Conservation (phyloP, 1,140 invertebrate genomes). For the Ptiloglossa arizonensis region DNA sequence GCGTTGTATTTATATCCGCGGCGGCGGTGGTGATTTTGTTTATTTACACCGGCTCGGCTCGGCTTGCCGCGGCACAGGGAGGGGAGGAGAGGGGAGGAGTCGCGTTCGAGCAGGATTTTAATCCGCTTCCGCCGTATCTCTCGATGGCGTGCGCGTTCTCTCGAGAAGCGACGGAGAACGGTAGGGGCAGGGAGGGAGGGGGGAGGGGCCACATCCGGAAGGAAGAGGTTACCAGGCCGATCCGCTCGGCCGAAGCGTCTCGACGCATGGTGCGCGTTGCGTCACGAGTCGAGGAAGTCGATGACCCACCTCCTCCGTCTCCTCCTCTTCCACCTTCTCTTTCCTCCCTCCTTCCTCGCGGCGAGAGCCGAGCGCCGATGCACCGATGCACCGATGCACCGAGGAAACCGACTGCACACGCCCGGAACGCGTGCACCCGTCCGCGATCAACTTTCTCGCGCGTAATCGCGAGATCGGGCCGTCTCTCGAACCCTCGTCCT, state of each 20-base stretch:
- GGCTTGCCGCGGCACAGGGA: too few relatives aligned
- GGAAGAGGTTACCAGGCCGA: slow-evolving; percentile 64
- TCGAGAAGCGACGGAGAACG: not conserved
- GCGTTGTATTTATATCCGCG: not conserved
- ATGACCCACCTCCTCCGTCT: slow-evolving; percentile 63
- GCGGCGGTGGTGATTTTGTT: not conserved
- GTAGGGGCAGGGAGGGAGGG: not conserved
- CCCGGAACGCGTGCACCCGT: not conserved
- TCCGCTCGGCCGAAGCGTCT: slow-evolving; percentile 50
- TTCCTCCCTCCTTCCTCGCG: slow-evolving; percentile 25
- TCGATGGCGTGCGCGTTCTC: not conserved
- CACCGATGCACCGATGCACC: slow-evolving; percentile 17
- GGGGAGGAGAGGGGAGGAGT: too few relatives aligned
- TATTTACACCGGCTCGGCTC: slow-evolving; percentile 5
- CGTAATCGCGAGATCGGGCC: slow-evolving; percentile 19
- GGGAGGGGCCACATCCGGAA: slow-evolving; percentile 49
- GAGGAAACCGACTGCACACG: slow-evolving; percentile 26
- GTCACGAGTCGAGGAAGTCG: slow-evolving; percentile 61
- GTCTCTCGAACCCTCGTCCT: too few relatives aligned
- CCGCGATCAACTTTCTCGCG: slow-evolving; percentile 1
- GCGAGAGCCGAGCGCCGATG: slow-evolving; percentile 7
- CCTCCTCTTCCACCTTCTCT: slow-evolving; percentile 48
- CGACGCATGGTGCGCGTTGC: slow-evolving; percentile 47
- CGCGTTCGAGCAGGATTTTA: slow-evolving; percentile 9
- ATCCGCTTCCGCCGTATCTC: not conserved